Evolutionary conservation across 2,797 vertebrate genomes (phyloP).

Genomic region (Chelon labrosus): DNA sequence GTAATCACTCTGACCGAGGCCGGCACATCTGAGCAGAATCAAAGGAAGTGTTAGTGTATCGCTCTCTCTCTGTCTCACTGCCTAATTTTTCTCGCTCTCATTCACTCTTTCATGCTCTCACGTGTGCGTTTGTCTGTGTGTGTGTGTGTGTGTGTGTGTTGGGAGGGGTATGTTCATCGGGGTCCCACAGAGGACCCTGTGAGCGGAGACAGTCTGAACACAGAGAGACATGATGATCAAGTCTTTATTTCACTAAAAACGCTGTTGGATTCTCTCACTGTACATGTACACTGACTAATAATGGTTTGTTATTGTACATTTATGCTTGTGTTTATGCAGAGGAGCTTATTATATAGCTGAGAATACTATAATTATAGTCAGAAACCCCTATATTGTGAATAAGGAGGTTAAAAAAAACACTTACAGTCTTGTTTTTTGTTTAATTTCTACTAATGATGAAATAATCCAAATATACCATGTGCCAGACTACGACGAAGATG

Average conservation of each 20-base stretch:
- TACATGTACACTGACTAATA: background rate
- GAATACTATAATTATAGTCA: background rate
- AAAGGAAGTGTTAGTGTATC: constrained; percentile 72
- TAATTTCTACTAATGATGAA: too few relatives aligned
- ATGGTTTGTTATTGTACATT: background rate
- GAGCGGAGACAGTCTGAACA: constrained; percentile 32
- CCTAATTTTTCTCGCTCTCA: constrained; percentile 59
- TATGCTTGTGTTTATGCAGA: background rate
- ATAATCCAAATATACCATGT: too few relatives aligned
- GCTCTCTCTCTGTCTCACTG: constrained; percentile 60
- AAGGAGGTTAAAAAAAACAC: background rate
- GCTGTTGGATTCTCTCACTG: background rate
- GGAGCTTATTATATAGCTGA: background rate
- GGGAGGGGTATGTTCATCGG: constrained; percentile 5
- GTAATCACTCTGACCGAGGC: constrained; percentile 60
- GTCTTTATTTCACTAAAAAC: background rate
- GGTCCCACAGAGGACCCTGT: constrained; percentile 30
- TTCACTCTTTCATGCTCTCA: constrained; percentile 65
- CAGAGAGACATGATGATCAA: constrained; percentile 35
- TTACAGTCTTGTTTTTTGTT: too few relatives aligned
- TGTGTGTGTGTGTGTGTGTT: constrained; percentile 1
- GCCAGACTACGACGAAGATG: too few relatives aligned
- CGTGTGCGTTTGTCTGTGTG: constrained; percentile 33
- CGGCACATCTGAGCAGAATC: constrained; percentile 71
- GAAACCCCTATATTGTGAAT: background rate